Evolutionary conservation across 2,888 invertebrate species (phyloP).

Genomic region (Coenonympha arcania): DNA sequence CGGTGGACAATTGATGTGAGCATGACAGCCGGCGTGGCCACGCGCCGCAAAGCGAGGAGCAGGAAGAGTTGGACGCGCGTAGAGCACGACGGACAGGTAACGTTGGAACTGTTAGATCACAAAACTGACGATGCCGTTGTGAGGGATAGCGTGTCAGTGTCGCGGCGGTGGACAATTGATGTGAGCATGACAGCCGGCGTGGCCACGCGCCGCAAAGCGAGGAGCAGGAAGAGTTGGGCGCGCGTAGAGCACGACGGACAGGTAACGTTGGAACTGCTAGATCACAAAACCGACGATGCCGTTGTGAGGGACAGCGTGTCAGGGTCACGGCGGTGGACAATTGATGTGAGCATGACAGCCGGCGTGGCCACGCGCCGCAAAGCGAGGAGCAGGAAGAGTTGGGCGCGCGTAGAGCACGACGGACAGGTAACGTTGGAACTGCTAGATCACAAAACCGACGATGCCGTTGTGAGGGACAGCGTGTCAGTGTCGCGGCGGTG

Average conservation of each 20-base stretch:
- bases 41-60: conserved; percentile 42
- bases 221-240: conserved; percentile 57
- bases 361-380: conserved; percentile 37
- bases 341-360: conserved; percentile 58
- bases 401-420: conserved; percentile 63
- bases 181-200: conserved; percentile 58
- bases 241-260: conserved; percentile 60
- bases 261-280: conserved; percentile 43
- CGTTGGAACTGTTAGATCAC: not conserved
- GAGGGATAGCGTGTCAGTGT: conserved; percentile 22
- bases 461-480: conserved; percentile 23
- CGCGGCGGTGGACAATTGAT: conserved; percentile 1
- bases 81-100: conserved; percentile 61
- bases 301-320: conserved; percentile 19
- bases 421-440: conserved; percentile 58
- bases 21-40: conserved; percentile 56
- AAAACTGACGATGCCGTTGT: conserved; percentile 15
- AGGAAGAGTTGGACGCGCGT: conserved; percentile 60
- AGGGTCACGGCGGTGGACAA: conserved; percentile 11
- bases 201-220: conserved; percentile 36
- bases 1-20: conserved; percentile 23
- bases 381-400: conserved; percentile 50
- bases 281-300: conserved; percentile 8
- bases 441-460: not conserved
- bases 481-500: conserved; percentile 13